Conservation (phyloP, 2,113 vertebrate genomes). For the Butorides virescens region DNA sequence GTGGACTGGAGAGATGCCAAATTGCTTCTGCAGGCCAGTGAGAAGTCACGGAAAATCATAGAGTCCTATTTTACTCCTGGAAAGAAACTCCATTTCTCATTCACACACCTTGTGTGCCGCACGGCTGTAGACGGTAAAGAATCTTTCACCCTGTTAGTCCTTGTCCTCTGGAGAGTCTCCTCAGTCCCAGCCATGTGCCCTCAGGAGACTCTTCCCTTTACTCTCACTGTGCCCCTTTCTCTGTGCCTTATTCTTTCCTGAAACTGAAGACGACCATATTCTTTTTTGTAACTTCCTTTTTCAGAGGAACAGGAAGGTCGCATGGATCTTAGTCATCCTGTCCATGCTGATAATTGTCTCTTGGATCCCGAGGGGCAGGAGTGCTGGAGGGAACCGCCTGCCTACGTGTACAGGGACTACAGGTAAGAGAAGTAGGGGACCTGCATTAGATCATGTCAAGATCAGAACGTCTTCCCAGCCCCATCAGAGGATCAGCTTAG, state of each 20-base stretch:
- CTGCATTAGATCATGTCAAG: neutral
- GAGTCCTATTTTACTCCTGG: conserved; percentile 92
- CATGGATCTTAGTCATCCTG: conserved; percentile 91
- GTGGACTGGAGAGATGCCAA: conserved; percentile 81
- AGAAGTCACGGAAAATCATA: conserved; percentile 80
- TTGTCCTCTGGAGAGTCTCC: neutral
- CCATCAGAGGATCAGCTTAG: neutral
- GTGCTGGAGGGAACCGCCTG: conserved; percentile 93
- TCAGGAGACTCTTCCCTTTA: neutral
- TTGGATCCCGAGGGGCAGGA: conserved; percentile 91
- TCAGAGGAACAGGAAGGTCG: conserved; percentile 89
- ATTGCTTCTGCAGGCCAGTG: conserved; percentile 87
- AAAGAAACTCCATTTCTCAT: conserved; percentile 84
- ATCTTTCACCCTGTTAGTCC: neutral
- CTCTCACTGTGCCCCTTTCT: neutral
- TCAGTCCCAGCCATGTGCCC: neutral
- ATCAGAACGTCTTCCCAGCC: neutral
- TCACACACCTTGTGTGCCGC: conserved; percentile 93
- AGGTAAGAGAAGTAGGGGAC: conserved; percentile 73
- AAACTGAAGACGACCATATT: neutral
- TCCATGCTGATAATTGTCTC: conserved; percentile 95
- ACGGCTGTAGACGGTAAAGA: conserved; percentile 85
- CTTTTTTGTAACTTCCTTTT: neutral
- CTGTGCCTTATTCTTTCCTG: neutral
- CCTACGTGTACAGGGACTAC: conserved; percentile 91